These are phyloP conservation scores for Galerucella pusilla DNA, from an alignment of 2,888 invertebrate species.

Conservation along the genomic window DNA sequence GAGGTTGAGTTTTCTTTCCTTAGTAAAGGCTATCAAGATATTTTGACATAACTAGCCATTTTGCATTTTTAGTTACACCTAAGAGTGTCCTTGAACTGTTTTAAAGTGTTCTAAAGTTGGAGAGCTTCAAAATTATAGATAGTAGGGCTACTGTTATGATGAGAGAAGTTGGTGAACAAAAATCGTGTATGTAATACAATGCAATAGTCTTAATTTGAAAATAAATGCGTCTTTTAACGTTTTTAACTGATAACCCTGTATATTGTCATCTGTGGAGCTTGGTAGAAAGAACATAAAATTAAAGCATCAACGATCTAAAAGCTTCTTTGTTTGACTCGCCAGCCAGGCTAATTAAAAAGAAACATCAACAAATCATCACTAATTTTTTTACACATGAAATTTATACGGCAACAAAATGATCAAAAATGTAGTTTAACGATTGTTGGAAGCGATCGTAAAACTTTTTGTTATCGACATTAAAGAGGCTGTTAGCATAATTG, in stretches of 20 bases:
- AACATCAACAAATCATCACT: slow-evolving; percentile 18
- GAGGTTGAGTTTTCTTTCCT: no score
- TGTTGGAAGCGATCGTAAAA: slow-evolving; percentile 36
- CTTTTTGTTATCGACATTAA: slow-evolving; percentile 30
- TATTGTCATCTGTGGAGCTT: background rate
- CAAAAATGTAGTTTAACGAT: slow-evolving; percentile 22
- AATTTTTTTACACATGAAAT: slow-evolving; percentile 10
- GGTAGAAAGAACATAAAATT: background rate
- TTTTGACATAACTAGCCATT: no score
- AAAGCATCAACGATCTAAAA: background rate
- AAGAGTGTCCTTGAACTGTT: no score
- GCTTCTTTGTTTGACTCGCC: slow-evolving; percentile 6
- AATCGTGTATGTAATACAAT: no score
- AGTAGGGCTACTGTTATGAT: no score
- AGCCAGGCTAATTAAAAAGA: slow-evolving; percentile 2
- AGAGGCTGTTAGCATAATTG: slow-evolving; percentile 41
- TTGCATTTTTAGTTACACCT: no score
- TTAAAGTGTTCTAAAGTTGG: no score
- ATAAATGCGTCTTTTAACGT: no score
- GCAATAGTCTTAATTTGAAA: no score
- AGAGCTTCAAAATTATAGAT: no score
- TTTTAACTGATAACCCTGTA: background rate
- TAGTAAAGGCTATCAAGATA: no score
- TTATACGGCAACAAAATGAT: slow-evolving; percentile 25
- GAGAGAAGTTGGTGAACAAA: no score